A percentile compares a stretch with the other conserved stretches of the same genome.
These are phyloP conservation scores for Polypterus bichir DNA, from an alignment of 2,113 vertebrate species.

Conservation along the genomic window DNA sequence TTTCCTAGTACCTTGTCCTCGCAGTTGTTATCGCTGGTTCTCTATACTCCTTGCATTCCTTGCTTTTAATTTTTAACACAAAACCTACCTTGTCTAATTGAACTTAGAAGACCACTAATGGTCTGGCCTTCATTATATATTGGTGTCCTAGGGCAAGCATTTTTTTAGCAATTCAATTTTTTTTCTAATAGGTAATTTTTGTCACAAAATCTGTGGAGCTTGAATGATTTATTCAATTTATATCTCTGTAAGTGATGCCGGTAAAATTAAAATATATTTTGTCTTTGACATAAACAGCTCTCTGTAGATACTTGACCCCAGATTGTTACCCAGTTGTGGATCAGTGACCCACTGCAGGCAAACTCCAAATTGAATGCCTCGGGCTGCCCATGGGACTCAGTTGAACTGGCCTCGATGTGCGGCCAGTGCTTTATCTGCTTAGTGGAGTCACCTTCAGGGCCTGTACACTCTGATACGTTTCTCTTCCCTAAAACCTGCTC, in stretches of 20 bases:
- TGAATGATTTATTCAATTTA: background rate
- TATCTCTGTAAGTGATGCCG: background rate
- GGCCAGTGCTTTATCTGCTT: constrained; percentile 39
- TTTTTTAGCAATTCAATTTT: no score
- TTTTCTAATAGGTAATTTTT: no score
- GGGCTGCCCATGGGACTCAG: constrained; percentile 26
- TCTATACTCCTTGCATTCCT: no score
- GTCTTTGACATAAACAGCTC: constrained; percentile 4
- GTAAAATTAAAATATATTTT: constrained; percentile 6
- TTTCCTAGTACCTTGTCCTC: no score
- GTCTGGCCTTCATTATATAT: no score
- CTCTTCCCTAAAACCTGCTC: background rate
- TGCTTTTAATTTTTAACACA: no score
- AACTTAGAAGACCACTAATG: no score
- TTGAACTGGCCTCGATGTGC: constrained; percentile 27
- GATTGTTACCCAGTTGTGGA: constrained; percentile 7
- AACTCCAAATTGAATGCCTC: constrained; percentile 23
- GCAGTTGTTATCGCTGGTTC: no score
- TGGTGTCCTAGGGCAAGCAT: no score
- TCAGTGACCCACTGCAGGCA: constrained; percentile 28
- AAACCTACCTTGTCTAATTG: no score
- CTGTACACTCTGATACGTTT: constrained; percentile 20
- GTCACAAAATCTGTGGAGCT: no score
- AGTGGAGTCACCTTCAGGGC: constrained; percentile 43
- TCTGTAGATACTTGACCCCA: background rate